These are phyloP conservation scores for Trachythela sp. DNA, from an alignment of 64 coral and sea anemone genomes.

Conservation along the genomic window DNA sequence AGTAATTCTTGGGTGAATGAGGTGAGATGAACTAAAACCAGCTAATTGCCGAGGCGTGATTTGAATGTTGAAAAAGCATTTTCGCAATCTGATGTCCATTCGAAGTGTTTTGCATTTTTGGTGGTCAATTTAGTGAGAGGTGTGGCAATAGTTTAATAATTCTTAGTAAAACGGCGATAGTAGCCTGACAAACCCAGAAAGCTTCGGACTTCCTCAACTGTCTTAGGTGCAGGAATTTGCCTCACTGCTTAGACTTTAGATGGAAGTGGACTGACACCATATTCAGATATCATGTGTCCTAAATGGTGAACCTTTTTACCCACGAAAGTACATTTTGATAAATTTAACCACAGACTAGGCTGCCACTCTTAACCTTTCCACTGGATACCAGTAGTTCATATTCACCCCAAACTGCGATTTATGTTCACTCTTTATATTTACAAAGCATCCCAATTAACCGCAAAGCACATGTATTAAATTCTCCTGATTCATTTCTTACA, in stretches of 20 bases:
- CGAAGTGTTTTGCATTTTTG: neutral
- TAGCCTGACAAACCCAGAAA: neutral
- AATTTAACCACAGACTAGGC: too few species aligned
- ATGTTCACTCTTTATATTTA: too few species aligned
- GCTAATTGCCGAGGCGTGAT: neutral
- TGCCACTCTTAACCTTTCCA: too few species aligned
- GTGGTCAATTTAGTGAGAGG: neutral
- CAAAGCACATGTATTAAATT: too few species aligned
- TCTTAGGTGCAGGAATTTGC: neutral
- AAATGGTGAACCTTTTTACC: neutral
- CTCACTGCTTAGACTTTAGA: neutral
- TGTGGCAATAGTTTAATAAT: neutral
- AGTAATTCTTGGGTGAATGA: slow-evolving; percentile 6
- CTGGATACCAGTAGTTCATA: too few species aligned
- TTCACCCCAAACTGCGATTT: too few species aligned
- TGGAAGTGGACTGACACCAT: neutral
- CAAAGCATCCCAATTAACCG: too few species aligned
- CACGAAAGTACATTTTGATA: neutral
- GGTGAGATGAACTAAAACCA: neutral
- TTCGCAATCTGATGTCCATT: neutral
- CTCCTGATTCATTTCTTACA: too few species aligned
- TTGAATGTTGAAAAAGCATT: neutral
- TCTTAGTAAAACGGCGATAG: neutral
- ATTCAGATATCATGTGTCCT: neutral
- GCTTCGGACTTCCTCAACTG: neutral